Evolutionary conservation across 2,888 invertebrate genomes (phyloP).

Genomic region (Netelia melanura): DNA sequence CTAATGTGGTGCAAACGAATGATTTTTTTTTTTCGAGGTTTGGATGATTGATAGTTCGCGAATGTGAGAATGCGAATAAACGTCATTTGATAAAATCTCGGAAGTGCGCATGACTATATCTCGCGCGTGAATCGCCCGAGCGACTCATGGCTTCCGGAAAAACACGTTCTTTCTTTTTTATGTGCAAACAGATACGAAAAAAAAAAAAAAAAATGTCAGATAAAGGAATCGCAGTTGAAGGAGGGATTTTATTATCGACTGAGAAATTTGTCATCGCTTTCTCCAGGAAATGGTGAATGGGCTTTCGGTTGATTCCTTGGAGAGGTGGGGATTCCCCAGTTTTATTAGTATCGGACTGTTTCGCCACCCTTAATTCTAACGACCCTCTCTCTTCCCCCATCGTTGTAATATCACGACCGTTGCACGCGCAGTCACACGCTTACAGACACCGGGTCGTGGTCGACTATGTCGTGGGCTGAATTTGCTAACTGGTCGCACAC

Average conservation of each 20-base stretch:
- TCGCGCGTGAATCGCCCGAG: conserved; percentile 48
- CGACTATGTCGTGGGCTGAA: conserved; percentile 53
- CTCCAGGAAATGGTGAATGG: neutral
- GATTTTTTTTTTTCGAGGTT: neutral
- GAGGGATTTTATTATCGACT: neutral
- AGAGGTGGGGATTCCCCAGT: neutral
- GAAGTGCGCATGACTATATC: conserved; percentile 50
- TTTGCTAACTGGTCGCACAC: conserved; percentile 63
- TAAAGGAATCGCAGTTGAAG: neutral
- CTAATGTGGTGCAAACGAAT: neutral
- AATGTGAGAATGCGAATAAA: neutral
- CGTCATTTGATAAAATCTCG: conserved; percentile 18
- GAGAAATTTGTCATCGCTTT: neutral
- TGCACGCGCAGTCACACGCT: conserved; percentile 58
- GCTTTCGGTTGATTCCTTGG: neutral
- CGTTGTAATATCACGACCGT: conserved; percentile 51
- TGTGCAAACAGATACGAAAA: conserved; percentile 1
- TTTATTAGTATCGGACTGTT: conserved; percentile 18
- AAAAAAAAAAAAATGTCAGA: conserved; percentile 4
- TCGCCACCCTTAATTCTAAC: conserved; percentile 25
- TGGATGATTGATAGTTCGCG: neutral
- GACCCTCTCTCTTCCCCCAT: conserved; percentile 14
- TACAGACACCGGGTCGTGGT: conserved; percentile 35
- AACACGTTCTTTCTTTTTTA: conserved; percentile 41
- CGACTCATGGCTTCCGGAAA: conserved; percentile 43